These are phyloP conservation scores for Polyploca ridens DNA, from an alignment of 2,888 invertebrate genomes.

Conservation along the genomic window DNA sequence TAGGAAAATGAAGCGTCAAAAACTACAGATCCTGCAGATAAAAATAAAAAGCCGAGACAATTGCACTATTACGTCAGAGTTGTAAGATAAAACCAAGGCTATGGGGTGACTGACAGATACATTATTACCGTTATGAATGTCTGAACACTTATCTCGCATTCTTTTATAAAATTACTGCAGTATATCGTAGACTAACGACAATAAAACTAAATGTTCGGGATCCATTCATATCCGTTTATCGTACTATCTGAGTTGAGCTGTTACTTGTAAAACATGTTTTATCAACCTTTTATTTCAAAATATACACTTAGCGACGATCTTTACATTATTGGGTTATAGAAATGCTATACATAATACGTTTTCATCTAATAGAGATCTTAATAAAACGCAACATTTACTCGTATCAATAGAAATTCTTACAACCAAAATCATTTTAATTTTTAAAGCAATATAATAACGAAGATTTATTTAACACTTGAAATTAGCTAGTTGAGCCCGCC, in stretches of 20 bases:
- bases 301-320: no score
- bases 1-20: neutral
- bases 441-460: neutral
- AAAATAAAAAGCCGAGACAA: neutral
- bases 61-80: conserved; percentile 1
- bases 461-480: neutral
- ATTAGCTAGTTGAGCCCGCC: conserved; percentile 25
- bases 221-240: conserved; percentile 10
- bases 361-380: no score
- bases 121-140: conserved; percentile 5
- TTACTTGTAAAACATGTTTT: neutral
- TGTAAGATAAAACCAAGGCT: conserved; percentile 13
- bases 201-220: neutral
- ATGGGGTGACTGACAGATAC: conserved; percentile 13
- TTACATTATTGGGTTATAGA: no score
- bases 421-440: neutral
- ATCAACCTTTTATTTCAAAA: no score
- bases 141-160: conserved; percentile 11
- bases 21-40: neutral
- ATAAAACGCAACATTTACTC: neutral
- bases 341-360: no score
- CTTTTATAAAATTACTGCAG: conserved; percentile 6
- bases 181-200: neutral
- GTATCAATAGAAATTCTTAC: neutral
- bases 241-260: neutral